phyloP scores from a whole-genome alignment of 2,797 vertebrate species.

The Gymnothorax reevesii region DNA sequence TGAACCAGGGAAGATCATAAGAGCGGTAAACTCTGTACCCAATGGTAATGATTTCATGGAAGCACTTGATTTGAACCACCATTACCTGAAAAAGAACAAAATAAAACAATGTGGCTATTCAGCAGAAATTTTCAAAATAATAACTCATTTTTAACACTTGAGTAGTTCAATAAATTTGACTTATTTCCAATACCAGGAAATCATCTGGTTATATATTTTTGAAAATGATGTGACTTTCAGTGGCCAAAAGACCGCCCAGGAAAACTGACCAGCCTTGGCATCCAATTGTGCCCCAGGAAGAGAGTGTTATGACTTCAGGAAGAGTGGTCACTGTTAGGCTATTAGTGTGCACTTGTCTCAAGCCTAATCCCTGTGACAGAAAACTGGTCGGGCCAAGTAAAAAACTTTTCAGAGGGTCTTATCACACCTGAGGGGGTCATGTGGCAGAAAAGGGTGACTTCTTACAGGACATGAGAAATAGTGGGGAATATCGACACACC shows the following conservation, averaged over 20 bases:
- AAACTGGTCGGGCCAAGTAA: neutral
- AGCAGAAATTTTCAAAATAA: neutral
- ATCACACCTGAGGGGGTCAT: neutral
- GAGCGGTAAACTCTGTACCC: slow-evolving; percentile 96
- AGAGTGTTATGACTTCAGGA: neutral
- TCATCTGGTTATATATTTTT: neutral
- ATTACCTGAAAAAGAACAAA: slow-evolving; percentile 78
- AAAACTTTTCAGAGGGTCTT: neutral
- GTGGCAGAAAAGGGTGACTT: neutral
- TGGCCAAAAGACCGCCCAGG: neutral
- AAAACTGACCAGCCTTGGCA: neutral
- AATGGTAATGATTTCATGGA: slow-evolving; percentile 97
- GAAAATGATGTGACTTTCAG: neutral
- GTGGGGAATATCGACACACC: neutral
- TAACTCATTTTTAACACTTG: neutral
- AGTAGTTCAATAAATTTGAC: neutral
- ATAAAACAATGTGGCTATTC: neutral
- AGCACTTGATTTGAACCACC: slow-evolving; percentile 94
- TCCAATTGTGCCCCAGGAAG: neutral
- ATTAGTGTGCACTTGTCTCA: neutral
- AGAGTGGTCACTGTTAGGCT: neutral
- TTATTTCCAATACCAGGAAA: neutral
- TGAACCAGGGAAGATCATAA: slow-evolving; percentile 94
- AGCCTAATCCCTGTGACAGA: neutral
- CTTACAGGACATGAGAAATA: neutral